Evolutionary conservation across 2,888 invertebrate species (phyloP).

Genomic region (Coelopa pilipes): DNA sequence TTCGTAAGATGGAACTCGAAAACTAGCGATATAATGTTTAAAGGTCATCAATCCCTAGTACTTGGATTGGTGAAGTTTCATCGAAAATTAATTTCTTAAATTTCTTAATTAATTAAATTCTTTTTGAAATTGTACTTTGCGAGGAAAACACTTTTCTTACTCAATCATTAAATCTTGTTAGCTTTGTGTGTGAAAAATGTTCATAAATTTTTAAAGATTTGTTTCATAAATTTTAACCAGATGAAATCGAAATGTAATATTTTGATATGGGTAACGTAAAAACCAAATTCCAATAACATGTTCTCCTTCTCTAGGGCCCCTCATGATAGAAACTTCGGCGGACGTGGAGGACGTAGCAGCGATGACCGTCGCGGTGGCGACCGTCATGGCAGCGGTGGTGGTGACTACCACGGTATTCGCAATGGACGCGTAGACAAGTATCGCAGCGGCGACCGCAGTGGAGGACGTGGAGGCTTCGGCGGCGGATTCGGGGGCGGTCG

Average conservation of each 20-base stretch:
- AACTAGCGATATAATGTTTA: too few relatives aligned
- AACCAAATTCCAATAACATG: neutral
- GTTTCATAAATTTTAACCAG: too few relatives aligned
- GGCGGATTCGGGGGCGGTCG: slow-evolving; percentile 96
- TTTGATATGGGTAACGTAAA: neutral
- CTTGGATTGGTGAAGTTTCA: too few relatives aligned
- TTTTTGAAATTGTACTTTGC: neutral
- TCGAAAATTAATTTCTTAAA: too few relatives aligned
- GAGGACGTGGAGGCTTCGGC: slow-evolving; percentile 84
- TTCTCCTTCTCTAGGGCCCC: slow-evolving; percentile 55
- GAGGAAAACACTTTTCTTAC: neutral
- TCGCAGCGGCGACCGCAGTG: slow-evolving; percentile 69
- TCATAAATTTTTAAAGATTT: slow-evolving; percentile 11
- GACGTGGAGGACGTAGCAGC: slow-evolving; percentile 66
- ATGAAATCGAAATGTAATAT: neutral
- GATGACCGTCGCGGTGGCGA: slow-evolving; percentile 92
- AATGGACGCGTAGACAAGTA: slow-evolving; percentile 47
- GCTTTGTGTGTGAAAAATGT: neutral
- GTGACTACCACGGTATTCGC: slow-evolving; percentile 48
- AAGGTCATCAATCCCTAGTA: too few relatives aligned
- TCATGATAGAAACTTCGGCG: slow-evolving; percentile 63
- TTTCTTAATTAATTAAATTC: too few relatives aligned
- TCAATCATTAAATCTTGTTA: slow-evolving; percentile 12
- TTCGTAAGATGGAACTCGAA: too few relatives aligned
- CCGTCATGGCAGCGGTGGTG: slow-evolving; percentile 78